Evolutionary conservation across 2,888 invertebrate species (phyloP), one percentile per base, ranked within the genome.

Genomic region (Antheraea assamensis): DNA sequence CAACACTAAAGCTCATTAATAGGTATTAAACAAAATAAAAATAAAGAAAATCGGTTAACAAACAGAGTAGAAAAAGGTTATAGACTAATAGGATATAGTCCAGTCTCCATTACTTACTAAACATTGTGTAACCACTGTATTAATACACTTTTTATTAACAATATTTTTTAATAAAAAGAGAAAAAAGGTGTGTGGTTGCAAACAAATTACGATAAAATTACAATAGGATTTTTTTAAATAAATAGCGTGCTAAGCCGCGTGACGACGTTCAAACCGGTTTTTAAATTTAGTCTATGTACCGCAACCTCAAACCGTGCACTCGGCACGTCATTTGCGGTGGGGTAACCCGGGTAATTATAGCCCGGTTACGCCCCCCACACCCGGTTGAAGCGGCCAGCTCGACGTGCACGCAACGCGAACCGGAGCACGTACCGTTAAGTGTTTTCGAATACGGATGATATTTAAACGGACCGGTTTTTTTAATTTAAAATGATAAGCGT

Each of bases 261-360:
- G 52, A 71, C 52, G 52, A 30, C 27, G 21, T 27, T 49, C 47
- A 49, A 71, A 24, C 71, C 71, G 52, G 30, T 42, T 64, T 30
- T 64, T 30, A 30, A 64, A 64, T 64, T 64, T 64, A 30, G 61
- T 27, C 61, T 64, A 64, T 42, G 42, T 71, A 71, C 31, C 52
- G n/a, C 21, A 71, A 55, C 72, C n/a, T 71, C 73, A 66, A 30
- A 66, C 72, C 73, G 74, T 71, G 78, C 75, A 74, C 74, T 70
- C 73, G 76, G 15, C 74, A 77, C 80, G 78, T 82, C 78, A 79
- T 82, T 80, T 79, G 79, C 75, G 77, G 68, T n/a, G 72, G 68
- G 72, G 74, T 70, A 71, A 76, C 74, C 75, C 72, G 71, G 75
- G 77, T 79, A 80, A 82, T 82, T 82, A 80, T 79, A 72, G 73